These are phyloP conservation scores for Acanthochromis polyacanthus DNA, from an alignment of 2,113 vertebrate genomes.

Conservation along the genomic window DNA sequence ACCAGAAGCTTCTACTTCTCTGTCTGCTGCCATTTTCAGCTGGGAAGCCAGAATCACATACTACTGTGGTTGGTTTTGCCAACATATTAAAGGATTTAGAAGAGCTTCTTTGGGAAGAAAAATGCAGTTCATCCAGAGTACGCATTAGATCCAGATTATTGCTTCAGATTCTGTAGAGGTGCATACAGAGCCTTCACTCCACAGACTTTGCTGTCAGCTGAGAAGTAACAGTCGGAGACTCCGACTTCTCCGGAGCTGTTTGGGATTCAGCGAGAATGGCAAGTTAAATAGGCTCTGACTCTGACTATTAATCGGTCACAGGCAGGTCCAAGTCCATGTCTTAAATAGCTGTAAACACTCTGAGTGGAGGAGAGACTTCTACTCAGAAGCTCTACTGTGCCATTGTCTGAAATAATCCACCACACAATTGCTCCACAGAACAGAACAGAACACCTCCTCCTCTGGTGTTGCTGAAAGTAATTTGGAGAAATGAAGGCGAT, in stretches of 20 bases:
- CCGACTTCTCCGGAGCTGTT: slow-evolving; percentile 17
- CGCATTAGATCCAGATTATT: slow-evolving; percentile 37
- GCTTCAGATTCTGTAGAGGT: slow-evolving; percentile 31
- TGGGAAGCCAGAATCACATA: not conserved
- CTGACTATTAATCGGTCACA: slow-evolving; percentile 49
- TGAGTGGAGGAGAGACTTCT: slow-evolving; percentile 10
- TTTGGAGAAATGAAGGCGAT: not conserved
- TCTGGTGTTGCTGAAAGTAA: slow-evolving; percentile 9
- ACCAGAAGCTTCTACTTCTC: slow-evolving; percentile 9
- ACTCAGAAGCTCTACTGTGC: no score
- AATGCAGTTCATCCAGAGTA: not conserved
- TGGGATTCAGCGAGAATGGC: slow-evolving; percentile 30
- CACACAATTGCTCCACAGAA: not conserved
- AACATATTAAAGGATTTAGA: slow-evolving; percentile 26
- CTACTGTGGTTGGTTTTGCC: slow-evolving; percentile 6
- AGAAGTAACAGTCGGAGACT: slow-evolving; percentile 6
- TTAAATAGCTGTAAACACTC: slow-evolving; percentile 42
- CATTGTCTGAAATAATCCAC: not conserved
- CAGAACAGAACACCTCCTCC: rapidly evolving
- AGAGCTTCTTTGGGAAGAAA: not conserved
- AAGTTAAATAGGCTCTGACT: slow-evolving; percentile 39
- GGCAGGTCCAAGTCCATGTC: slow-evolving; percentile 17
- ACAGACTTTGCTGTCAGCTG: slow-evolving; percentile 35
- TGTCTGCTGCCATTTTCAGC: slow-evolving; percentile 8
- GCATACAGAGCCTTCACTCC: slow-evolving; percentile 25